A percentile compares a stretch with the other conserved stretches of the same genome.
These are phyloP conservation scores for Tiaroga cobitis DNA, from an alignment of 2,797 vertebrate genomes.

Conservation along the genomic window DNA sequence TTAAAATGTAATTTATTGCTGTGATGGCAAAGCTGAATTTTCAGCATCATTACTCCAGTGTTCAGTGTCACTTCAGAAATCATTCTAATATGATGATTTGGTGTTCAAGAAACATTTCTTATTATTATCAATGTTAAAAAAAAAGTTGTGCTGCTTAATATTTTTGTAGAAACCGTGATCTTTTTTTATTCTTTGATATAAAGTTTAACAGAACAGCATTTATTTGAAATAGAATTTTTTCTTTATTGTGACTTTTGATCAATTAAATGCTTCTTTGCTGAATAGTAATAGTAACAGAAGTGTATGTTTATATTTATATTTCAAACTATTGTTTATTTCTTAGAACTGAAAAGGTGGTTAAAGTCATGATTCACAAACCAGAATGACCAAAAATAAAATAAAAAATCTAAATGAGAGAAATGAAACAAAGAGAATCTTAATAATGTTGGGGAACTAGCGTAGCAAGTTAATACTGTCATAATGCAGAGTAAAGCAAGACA, in stretches of 20 bases:
- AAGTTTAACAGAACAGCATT: not conserved
- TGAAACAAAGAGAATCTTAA: constrained; percentile 37
- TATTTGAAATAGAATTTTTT: not conserved
- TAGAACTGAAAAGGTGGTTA: constrained; percentile 39
- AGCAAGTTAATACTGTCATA: constrained; percentile 54
- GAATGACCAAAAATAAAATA: constrained; percentile 33
- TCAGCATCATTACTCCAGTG: too few species aligned
- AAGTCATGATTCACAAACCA: constrained; percentile 43
- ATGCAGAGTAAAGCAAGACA: constrained; percentile 47
- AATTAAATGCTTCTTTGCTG: not conserved
- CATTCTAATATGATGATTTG: not conserved
- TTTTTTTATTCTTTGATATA: not conserved
- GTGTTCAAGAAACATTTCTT: not conserved
- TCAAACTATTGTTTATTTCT: not conserved
- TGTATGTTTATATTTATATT: not conserved
- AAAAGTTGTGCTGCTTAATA: not conserved
- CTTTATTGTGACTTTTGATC: not conserved
- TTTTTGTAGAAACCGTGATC: not conserved
- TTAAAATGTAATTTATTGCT: not conserved
- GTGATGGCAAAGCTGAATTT: not conserved
- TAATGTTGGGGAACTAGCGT: constrained; percentile 40
- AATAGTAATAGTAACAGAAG: not conserved
- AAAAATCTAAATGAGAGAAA: constrained; percentile 30
- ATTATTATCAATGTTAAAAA: not conserved
- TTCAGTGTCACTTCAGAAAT: not conserved